Evolutionary conservation across 2,888 invertebrate genomes (phyloP).

Genomic region (Pardosa pseudoannulata): DNA sequence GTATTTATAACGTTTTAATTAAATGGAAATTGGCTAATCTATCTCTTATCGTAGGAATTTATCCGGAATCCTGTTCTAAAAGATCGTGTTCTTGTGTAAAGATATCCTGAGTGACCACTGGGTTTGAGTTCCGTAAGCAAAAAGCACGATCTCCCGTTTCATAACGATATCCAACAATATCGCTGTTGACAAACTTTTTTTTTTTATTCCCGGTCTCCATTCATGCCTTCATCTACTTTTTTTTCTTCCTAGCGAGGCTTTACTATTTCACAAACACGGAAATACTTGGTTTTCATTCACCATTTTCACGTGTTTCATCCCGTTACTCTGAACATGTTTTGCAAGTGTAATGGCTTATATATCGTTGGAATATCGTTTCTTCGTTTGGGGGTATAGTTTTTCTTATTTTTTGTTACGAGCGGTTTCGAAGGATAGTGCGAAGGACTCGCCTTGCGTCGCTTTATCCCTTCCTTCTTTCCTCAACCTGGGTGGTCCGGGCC

Average conservation of each 20-base stretch:
- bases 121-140: too few species aligned
- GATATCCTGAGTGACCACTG: too few species aligned
- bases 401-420: background rate
- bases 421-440: background rate
- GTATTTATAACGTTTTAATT: too few species aligned
- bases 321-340: background rate
- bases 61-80: too few species aligned
- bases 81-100: too few species aligned
- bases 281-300: slow-evolving; percentile 2
- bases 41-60: too few species aligned
- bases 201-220: too few species aligned
- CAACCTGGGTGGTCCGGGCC: slow-evolving; percentile 34
- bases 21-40: too few species aligned
- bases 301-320: background rate
- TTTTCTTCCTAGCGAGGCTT: background rate
- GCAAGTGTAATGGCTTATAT: background rate
- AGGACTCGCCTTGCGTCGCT: background rate
- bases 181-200: too few species aligned
- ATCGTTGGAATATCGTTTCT: background rate
- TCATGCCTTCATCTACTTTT: background rate
- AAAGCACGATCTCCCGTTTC: too few species aligned
- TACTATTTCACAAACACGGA: slow-evolving; percentile 7
- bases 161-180: too few species aligned
- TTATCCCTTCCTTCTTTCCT: slow-evolving; percentile 2
- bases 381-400: background rate